Conservation (phyloP, 2,888 invertebrate species). For the Drosophila neotestacea region DNA sequence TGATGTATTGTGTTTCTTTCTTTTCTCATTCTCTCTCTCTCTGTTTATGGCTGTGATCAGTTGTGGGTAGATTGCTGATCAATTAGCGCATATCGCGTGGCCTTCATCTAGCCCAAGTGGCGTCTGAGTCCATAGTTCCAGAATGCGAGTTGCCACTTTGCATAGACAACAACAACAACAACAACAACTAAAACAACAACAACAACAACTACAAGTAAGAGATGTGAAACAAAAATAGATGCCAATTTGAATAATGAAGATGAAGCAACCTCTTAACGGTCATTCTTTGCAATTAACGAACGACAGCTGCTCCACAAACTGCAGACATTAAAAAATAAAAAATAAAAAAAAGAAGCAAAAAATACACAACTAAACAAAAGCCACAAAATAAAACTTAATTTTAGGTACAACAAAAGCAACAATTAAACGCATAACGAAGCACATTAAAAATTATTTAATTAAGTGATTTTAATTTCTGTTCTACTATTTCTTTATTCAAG, state of each 20-base stretch:
- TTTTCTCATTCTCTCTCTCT: background rate
- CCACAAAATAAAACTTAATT: conserved; percentile 31
- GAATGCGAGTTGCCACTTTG: conserved; percentile 41
- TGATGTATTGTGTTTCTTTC: background rate
- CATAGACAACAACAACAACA: conserved; percentile 22
- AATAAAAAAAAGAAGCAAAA: background rate
- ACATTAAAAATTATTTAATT: conserved; percentile 81
- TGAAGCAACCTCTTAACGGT: conserved; percentile 53
- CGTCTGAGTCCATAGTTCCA: conserved; percentile 33
- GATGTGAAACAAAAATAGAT: conserved; percentile 35
- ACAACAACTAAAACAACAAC: background rate
- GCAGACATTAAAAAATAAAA: conserved; percentile 30
- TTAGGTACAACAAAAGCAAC: conserved; percentile 27
- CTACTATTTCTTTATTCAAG: conserved; percentile 31
- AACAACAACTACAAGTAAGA: background rate
- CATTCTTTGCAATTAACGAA: conserved; percentile 72
- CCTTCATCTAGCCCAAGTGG: conserved; percentile 49
- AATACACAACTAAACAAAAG: conserved; percentile 6
- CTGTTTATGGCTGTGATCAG: conserved; percentile 32
- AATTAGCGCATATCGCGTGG: conserved; percentile 57
- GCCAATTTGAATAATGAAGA: conserved; percentile 65
- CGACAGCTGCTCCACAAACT: conserved; percentile 69
- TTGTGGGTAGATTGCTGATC: conserved; percentile 50
- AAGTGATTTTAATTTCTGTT: conserved; percentile 76
- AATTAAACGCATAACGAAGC: conserved; percentile 57